Base-by-base conservation (phyloP, 2,888 invertebrate genomes). In the Gari tellinella region DNA sequence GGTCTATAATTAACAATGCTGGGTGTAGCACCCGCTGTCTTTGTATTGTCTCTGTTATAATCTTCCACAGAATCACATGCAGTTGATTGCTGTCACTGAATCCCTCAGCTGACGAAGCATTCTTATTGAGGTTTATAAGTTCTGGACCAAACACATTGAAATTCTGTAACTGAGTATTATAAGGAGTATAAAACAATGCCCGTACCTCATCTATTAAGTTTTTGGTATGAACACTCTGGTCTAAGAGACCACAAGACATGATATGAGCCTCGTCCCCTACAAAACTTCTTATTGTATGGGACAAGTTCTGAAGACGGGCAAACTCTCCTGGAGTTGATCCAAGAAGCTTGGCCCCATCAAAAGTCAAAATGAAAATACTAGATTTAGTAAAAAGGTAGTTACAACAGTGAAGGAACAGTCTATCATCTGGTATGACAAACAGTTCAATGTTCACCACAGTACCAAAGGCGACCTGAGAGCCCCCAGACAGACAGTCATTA, bases 271-370 rank as follows among this genome's bases (percentile, higher is more conserved):
- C 81, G 10, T 79, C 78, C 0, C 85, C 81, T 1, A 79, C 78
- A 58, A 68, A 64, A 64, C 84, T 76, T 8, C 80, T 64, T n/a
- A 84, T 76, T 15, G 81, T 82, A 61, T 86, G 86, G 31, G 84
- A 78, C 68, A 85, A 69, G 49, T 81, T 80, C 43, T 82, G 80
- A n/a, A 87, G 62, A n/a, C 80, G 66, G 14, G 65, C 51, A 40
- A 85, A 83, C 63, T 87, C 87, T 12, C 61, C 61, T 21, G 79
- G 62, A 23, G 83, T 62, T 46, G 81, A 79, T 38, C 80, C 72
- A n/a, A 85, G 62, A 19, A 87, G 58, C 72, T 82, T 87, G 31
- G 67, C 80, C 17, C 83, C 82, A 72, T 86, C 81, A 74, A 87
- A 87, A 8, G 86, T 85, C 53, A 87, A 67, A 31, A 87, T 63